Evolutionary conservation across 2,113 vertebrate genomes (phyloP).

Genomic region (Eupsittula cactorum): DNA sequence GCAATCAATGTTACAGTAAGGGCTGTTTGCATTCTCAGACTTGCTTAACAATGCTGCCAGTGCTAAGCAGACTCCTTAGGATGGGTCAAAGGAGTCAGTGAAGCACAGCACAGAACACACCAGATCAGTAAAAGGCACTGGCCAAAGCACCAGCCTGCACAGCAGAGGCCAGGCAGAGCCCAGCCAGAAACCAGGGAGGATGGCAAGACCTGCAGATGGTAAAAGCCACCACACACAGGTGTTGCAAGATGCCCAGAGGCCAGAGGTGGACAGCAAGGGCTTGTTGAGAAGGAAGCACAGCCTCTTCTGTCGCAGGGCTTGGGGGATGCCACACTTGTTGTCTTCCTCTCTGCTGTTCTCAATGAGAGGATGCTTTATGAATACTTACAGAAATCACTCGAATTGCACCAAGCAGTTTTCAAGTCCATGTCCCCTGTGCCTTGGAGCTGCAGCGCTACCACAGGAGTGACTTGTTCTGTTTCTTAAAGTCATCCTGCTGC

Average conservation of each 20-base stretch:
- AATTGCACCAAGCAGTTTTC: neutral
- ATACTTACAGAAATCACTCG: neutral
- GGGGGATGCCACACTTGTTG: rapidly evolving
- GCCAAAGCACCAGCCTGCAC: neutral
- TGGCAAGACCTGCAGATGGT: neutral
- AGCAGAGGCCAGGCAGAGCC: neutral
- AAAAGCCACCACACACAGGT: neutral
- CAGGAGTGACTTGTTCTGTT: neutral
- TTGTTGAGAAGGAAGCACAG: neutral
- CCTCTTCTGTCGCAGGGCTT: neutral
- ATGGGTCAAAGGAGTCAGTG: neutral
- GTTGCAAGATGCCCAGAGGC: neutral
- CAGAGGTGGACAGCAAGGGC: neutral
- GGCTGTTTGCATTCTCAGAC: neutral
- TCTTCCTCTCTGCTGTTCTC: neutral
- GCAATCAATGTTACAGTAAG: neutral
- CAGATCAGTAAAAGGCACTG: neutral
- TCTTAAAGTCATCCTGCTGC: neutral
- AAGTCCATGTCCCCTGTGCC: neutral
- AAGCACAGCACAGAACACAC: neutral
- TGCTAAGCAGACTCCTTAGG: neutral
- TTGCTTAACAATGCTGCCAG: neutral
- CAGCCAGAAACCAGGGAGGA: rapidly evolving
- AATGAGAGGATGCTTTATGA: neutral
- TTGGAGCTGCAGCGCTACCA: neutral